Conservation (phyloP, 53 echinoderm and acorn worm genomes). For the Henricia sp. region DNA sequence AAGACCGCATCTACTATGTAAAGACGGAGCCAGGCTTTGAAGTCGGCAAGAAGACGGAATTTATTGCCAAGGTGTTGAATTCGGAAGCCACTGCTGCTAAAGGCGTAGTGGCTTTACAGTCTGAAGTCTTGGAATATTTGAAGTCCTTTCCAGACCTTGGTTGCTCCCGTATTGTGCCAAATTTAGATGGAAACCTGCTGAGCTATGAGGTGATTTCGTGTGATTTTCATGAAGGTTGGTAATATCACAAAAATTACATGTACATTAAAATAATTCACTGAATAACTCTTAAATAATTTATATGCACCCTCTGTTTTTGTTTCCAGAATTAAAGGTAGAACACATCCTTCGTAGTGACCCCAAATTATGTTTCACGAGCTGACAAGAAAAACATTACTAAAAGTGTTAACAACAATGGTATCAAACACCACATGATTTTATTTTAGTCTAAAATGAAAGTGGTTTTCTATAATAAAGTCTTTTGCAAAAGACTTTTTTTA, state of each 20-base stretch:
- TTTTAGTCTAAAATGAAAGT: too few species aligned
- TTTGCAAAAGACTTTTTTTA: too few species aligned
- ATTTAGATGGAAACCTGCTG: not conserved
- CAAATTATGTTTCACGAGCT: too few species aligned
- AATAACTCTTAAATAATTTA: too few species aligned
- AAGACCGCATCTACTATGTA: slow-evolving; percentile 46
- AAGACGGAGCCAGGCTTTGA: slow-evolving; percentile 1
- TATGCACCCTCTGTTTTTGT: too few species aligned
- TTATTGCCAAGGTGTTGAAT: slow-evolving; percentile 39
- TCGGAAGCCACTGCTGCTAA: not conserved
- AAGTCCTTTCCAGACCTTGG: slow-evolving; percentile 8
- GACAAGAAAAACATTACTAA: too few species aligned
- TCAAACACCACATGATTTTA: too few species aligned
- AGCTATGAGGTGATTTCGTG: slow-evolving; percentile 26
- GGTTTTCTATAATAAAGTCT: too few species aligned
- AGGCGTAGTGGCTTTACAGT: not conserved
- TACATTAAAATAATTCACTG: not conserved
- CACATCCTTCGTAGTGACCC: too few species aligned
- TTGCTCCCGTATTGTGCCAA: slow-evolving; percentile 10
- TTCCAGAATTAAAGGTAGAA: too few species aligned
- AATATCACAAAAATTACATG: not conserved
- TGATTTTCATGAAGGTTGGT: slow-evolving; percentile 1
- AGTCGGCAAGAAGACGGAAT: slow-evolving; percentile 21
- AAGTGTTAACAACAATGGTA: too few species aligned
- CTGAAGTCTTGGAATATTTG: not conserved